Base-by-base conservation (phyloP, 2,113 vertebrate genomes). In the Pluvialis apricaria region DNA sequence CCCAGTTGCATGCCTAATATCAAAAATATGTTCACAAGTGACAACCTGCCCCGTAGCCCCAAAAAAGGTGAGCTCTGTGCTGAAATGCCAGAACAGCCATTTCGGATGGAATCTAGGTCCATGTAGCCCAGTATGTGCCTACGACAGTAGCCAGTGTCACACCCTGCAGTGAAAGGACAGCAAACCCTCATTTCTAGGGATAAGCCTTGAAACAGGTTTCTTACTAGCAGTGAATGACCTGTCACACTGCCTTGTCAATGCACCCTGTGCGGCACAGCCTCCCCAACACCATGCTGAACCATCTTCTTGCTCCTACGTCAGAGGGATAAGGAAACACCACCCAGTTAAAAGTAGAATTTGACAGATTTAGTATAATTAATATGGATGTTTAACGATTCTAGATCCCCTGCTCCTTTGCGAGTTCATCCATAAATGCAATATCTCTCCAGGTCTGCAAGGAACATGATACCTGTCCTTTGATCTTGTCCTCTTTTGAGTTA, bases 371-470 rank as follows among this genome's bases (percentile, higher is more conserved):
- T 91, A 55, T 89, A 92, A 96, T 96, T 95, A 97, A 95, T 97
- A 97, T 64, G 84, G 52, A 96, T 91, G 68, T 70, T 96, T 95
- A 83, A 86, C 10, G 60, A 96, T 90, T 97, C 91, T 70, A 95
- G 69, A 93, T 79, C 70, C 49, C 45, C 62, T 80, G 54, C 87
- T 96, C 90, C 78, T 90, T 94, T 91, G 87, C 22, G 26, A 97
- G 69, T 85, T 97, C 90, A 97, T 88, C 88, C 92, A 92, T 78
- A 98, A 98, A 97, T 42, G 60, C 73, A 94, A 5, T 91, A 97
- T 88, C 96, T 97, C 90, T 82, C 95, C 94, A 94, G 82, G 58
- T 94, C 68, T 92, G 72, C 71, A 92, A 96, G 94, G 71, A 91
- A 83, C 76, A 42, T 8, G n/a, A 20, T 77, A 96, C 66, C 86